These are phyloP conservation scores for Pelusios castaneus DNA, from an alignment of 2,113 vertebrate genomes.

Conservation along the genomic window DNA sequence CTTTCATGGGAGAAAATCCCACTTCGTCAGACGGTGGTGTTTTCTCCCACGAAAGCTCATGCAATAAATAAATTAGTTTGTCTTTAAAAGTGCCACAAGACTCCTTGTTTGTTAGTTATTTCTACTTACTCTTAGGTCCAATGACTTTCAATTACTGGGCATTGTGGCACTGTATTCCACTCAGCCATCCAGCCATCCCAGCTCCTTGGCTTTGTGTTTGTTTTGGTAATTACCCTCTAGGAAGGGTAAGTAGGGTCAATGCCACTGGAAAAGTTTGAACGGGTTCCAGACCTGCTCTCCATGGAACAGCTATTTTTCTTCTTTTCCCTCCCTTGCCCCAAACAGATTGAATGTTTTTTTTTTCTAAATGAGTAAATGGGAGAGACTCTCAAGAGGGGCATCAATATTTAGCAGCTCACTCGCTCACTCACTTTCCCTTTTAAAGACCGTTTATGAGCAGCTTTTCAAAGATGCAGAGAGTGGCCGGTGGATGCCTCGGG, in stretches of 20 bases:
- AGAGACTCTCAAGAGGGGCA: background rate
- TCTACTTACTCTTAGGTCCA: background rate
- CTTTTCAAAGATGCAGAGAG: background rate
- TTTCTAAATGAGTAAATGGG: background rate
- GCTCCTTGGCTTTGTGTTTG: background rate
- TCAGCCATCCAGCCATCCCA: background rate
- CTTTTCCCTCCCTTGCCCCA: background rate
- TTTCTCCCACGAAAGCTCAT: no score
- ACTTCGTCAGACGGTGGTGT: no score
- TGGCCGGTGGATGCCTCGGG: background rate
- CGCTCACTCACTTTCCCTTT: background rate
- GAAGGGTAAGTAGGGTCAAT: no score
- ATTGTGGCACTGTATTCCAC: background rate
- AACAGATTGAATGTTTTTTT: background rate
- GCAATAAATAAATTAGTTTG: no score
- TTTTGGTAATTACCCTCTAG: background rate
- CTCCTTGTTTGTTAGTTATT: no score
- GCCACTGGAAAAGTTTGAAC: fast-evolving
- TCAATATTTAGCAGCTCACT: background rate
- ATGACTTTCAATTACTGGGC: background rate
- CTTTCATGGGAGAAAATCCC: no score
- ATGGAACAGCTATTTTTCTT: fast-evolving
- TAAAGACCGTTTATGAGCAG: background rate
- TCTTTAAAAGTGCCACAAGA: no score
- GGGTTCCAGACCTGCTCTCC: background rate